phyloP scores from a whole-genome alignment of 2,888 invertebrate species.

The Ametastegia equiseti region DNA sequence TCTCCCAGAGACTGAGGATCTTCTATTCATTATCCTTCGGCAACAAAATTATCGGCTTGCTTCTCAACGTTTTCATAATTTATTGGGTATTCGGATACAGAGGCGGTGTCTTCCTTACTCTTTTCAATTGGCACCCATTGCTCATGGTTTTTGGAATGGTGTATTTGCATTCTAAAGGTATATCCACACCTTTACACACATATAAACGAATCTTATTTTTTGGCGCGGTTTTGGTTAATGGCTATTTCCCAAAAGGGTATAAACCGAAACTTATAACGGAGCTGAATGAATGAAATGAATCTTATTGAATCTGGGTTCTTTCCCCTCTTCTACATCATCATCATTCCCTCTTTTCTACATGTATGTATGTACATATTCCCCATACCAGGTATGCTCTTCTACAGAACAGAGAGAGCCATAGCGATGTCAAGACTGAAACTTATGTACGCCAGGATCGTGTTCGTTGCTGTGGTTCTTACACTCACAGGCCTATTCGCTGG shows the following conservation, averaged over 20 bases:
- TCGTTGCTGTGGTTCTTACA: constrained; percentile 82
- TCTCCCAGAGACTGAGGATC: constrained; percentile 53
- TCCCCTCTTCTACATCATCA: neutral
- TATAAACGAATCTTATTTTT: neutral
- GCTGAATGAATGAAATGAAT: no score
- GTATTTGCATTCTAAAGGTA: constrained; percentile 90
- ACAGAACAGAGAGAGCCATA: constrained; percentile 85
- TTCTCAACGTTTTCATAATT: constrained; percentile 79
- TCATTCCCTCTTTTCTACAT: no score
- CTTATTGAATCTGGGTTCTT: no score
- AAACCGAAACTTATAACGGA: neutral
- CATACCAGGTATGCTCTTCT: constrained; percentile 87
- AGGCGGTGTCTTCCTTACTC: constrained; percentile 84
- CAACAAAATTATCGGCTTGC: constrained; percentile 76
- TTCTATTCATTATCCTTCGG: constrained; percentile 75
- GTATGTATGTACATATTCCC: no score
- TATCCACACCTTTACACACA: neutral
- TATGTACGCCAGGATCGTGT: constrained; percentile 85
- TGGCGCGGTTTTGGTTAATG: no score
- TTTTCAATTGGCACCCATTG: constrained; percentile 94
- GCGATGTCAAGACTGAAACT: constrained; percentile 87
- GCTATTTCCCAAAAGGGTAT: no score
- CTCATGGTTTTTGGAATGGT: constrained; percentile 90
- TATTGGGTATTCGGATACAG: constrained; percentile 81
- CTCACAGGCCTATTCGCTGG: constrained; percentile 87